A percentile compares a stretch with the other conserved stretches of the same genome.
These are phyloP conservation scores for Typhlichthys subterraneus DNA, from an alignment of 2,797 vertebrate species.

Conservation along the genomic window DNA sequence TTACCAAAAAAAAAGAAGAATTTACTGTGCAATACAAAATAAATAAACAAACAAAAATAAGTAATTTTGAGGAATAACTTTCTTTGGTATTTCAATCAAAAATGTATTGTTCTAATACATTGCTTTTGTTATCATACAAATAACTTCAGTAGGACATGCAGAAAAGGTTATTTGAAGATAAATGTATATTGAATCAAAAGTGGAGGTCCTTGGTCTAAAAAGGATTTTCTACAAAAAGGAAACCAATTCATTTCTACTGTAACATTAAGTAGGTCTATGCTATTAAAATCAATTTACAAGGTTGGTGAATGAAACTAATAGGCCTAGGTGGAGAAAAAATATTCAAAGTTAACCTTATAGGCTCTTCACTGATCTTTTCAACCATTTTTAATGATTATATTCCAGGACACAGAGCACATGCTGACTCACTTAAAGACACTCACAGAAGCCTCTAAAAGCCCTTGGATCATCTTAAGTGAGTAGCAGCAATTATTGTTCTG, in stretches of 20 bases:
- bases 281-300: neutral
- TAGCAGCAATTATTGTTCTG: constrained; percentile 22
- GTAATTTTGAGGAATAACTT: too few species aligned
- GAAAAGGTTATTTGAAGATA: too few species aligned
- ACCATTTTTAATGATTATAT: constrained; percentile 59
- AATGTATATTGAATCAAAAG: too few species aligned
- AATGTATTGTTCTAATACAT: too few species aligned
- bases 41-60: too few species aligned
- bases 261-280: neutral
- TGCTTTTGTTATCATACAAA: too few species aligned
- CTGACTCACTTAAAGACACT: constrained; percentile 46
- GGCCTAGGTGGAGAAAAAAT: neutral
- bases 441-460: constrained; percentile 59
- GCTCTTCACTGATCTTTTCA: constrained; percentile 34
- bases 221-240: neutral
- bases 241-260: neutral
- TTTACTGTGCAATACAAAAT: too few species aligned
- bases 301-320: neutral
- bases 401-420: constrained; percentile 46
- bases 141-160: too few species aligned
- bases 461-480: constrained; percentile 50
- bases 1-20: too few species aligned
- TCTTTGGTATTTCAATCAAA: too few species aligned
- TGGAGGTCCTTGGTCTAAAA: too few species aligned
- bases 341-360: neutral